Percentiles rank a stretch among this genome's conserved stretches.
phyloP scores from a whole-genome alignment of 2,888 invertebrate genomes.

The Oligia strigilis region DNA sequence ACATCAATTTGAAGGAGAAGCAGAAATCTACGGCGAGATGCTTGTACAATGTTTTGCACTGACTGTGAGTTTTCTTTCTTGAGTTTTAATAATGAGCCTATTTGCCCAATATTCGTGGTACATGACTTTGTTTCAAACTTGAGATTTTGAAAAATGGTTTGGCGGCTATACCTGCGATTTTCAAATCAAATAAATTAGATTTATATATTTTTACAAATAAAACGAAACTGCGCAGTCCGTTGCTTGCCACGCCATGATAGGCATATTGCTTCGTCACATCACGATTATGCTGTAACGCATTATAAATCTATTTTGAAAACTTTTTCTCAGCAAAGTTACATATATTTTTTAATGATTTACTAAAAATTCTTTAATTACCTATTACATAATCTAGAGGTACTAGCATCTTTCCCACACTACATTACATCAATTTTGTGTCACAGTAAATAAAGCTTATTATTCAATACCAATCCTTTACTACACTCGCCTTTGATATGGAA shows the following conservation, averaged over 20 bases:
- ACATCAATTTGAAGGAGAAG: conserved; percentile 66
- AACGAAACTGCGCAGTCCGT: conserved; percentile 1
- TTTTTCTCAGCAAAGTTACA: neutral
- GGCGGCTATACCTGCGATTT: neutral
- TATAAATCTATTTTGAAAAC: neutral
- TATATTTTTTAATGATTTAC: neutral
- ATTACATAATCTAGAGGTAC: neutral
- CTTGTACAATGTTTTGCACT: conserved; percentile 79
- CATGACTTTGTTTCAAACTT: conserved; percentile 52
- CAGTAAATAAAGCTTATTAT: neutral
- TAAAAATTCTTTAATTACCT: neutral
- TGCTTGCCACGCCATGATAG: conserved; percentile 11
- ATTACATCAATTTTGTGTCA: neutral
- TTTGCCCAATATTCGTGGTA: conserved; percentile 53
- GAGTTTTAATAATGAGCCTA: conserved; percentile 50
- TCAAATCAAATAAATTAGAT: neutral
- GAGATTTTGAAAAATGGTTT: conserved; percentile 16
- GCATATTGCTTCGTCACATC: conserved; percentile 5
- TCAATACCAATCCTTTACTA: neutral
- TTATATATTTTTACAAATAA: neutral
- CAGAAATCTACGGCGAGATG: conserved; percentile 80
- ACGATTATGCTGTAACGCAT: neutral
- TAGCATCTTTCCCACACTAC: neutral
- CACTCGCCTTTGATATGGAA: neutral
- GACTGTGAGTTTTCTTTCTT: conserved; percentile 72